phyloP scores from a whole-genome alignment of 2,113 vertebrate genomes.

The Furnarius figulus region DNA sequence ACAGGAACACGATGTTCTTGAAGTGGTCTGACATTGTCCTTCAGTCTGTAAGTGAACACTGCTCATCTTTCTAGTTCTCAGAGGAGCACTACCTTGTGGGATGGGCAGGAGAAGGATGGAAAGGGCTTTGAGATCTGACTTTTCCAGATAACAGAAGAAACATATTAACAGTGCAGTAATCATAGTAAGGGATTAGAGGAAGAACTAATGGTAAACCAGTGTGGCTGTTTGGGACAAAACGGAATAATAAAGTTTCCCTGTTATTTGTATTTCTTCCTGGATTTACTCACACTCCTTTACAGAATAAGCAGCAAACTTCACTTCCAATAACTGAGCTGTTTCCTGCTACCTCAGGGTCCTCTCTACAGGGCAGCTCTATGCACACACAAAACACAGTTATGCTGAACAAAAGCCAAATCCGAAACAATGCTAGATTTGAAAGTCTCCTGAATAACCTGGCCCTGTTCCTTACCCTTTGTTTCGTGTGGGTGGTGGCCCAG shows the following conservation, averaged over 20 bases:
- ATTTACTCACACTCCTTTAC: neutral
- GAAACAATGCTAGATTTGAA: conserved; percentile 14
- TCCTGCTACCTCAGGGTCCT: neutral
- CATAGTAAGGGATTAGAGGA: neutral
- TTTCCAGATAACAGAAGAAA: neutral
- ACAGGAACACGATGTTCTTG: neutral
- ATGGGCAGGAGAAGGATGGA: neutral
- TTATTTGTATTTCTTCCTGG: neutral
- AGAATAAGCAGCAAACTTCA: neutral
- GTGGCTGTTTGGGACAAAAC: neutral
- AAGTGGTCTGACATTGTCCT: neutral
- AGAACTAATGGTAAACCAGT: neutral
- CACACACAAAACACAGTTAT: neutral
- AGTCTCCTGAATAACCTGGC: neutral
- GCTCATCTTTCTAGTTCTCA: neutral
- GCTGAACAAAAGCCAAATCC: neutral
- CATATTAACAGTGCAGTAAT: neutral
- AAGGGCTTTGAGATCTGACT: neutral
- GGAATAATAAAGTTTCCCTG: neutral
- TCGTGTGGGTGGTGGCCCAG: neutral
- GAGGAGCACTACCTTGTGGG: neutral
- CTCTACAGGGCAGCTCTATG: neutral
- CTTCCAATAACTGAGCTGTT: neutral
- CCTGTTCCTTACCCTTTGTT: conserved; percentile 15
- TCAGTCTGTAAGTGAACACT: neutral